Evolutionary conservation across 2,797 vertebrate genomes (phyloP), one percentile per base, ranked within the genome.

Genomic region (Acanthurus lineatus): DNA sequence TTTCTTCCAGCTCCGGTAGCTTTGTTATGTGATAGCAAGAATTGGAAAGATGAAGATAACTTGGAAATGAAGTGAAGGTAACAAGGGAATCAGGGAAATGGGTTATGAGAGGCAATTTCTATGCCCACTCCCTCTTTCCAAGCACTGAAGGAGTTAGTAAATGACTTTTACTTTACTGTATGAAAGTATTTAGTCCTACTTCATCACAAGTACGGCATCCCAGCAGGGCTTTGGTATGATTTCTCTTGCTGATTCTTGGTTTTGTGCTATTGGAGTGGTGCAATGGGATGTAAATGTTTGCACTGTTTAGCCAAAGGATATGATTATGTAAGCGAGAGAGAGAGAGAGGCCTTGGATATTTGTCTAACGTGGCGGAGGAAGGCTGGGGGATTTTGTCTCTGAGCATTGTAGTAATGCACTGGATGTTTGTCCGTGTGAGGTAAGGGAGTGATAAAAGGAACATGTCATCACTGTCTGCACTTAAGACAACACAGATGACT

Each of bases 31-130:
- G 79, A 79, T 73, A 74, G 67, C 49, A 72, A 79, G 61, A 73
- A 60, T 67, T 59, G 61, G 49, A 86, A 60, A 74, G 72, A 85
- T 81, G 76, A 88, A 77, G 83, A 82, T 76, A 86, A 82, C 69
- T 82, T 87, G 69, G n/a, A 92, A 92, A 90, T 88, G 61, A 89
- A 89, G 73, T 86, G 81, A 80, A 63, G 61, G 73, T 69, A 87
- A 90, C 81, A 82, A 73, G 88, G 86, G 89, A 89, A 89, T 88
- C 68, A 69, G 68, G 74, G 77, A 91, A 89, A 87, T 89, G 61
- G 85, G 81, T 89, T 90, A 89, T 69, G 67, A 83, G 78, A 87
- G 69, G 84, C 70, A 79, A 84, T 89, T 83, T 88, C 61, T 73
- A 77, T 77, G 76, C 84, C 85, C 56, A 66, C 87, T 67, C 47